Conservation (phyloP, 2,113 vertebrate genomes). For the Orthonyx spaldingii region DNA sequence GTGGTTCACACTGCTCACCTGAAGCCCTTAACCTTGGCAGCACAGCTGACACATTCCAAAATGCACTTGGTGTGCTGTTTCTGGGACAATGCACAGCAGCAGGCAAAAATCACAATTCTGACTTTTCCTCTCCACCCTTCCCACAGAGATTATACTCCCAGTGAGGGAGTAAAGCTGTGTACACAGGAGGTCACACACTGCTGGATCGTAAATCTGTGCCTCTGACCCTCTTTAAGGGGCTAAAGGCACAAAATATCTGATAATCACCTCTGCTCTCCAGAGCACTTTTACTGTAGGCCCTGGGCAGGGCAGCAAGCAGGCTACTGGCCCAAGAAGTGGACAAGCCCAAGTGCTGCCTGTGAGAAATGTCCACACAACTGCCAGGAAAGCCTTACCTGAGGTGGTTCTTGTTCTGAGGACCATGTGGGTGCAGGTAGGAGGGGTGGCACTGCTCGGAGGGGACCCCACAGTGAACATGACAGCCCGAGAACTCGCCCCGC, state of each 20-base stretch:
- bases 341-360: not conserved
- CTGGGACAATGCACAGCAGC: not conserved
- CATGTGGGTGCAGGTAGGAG: conserved; percentile 87
- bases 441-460: conserved; percentile 86
- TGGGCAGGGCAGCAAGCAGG: not conserved
- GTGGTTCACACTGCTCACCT: not conserved
- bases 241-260: not conserved
- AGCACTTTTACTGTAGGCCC: not conserved
- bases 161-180: not conserved
- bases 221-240: not conserved
- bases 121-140: not conserved
- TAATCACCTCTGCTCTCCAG: not conserved
- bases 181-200: not conserved
- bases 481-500: conserved; percentile 75
- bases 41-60: not conserved
- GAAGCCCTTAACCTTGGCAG: not conserved
- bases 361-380: not conserved
- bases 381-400: conserved; percentile 78
- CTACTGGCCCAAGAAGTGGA: not conserved
- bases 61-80: not conserved
- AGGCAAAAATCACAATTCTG: not conserved
- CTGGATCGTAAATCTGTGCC: not conserved
- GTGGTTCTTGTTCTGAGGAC: conserved; percentile 87
- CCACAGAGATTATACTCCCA: not conserved
- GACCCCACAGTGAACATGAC: conserved; percentile 97